Evolutionary conservation across 30 jellyfish, hydroid and myxozoan species (phyloP).

Genomic region (Nemopilema nomurai): DNA sequence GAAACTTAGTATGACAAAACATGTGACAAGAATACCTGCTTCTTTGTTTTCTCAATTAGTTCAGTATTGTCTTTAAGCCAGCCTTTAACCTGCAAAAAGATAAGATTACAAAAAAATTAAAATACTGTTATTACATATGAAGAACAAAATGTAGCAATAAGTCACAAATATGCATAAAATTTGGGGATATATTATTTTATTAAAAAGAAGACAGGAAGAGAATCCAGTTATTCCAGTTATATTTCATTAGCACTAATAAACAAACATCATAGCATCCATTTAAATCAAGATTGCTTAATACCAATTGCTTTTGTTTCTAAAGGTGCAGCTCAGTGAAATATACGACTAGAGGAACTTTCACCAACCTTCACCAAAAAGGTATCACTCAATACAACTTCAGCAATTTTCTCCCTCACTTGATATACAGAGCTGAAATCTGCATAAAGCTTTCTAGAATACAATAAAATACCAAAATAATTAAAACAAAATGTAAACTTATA

Average conservation of each 20-base stretch:
- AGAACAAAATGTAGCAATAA: background rate
- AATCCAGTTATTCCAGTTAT: background rate
- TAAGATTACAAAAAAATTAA: background rate
- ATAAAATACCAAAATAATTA: too few relatives aligned
- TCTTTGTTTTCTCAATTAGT: conserved; percentile 68
- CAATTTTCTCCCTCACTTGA: conserved; percentile 67
- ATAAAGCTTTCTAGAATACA: conserved; percentile 31
- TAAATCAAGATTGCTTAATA: too few relatives aligned
- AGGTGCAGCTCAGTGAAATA: background rate
- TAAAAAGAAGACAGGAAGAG: background rate
- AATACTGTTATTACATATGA: background rate
- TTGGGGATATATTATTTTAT: background rate
- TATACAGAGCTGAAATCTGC: conserved; percentile 51
- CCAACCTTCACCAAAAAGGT: conserved; percentile 67
- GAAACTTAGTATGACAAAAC: background rate
- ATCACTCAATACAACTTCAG: conserved; percentile 61
- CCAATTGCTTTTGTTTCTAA: too few relatives aligned
- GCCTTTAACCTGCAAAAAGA: conserved; percentile 44
- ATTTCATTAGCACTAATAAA: too few relatives aligned
- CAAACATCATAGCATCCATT: too few relatives aligned
- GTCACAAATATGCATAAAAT: too few relatives aligned
- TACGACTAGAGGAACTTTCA: background rate
- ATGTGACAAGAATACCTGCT: conserved; percentile 52
- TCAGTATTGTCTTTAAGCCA: conserved; percentile 80
- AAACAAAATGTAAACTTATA: too few relatives aligned